Conservation (phyloP, 2,888 invertebrate species). For the Tipula vernalis region DNA sequence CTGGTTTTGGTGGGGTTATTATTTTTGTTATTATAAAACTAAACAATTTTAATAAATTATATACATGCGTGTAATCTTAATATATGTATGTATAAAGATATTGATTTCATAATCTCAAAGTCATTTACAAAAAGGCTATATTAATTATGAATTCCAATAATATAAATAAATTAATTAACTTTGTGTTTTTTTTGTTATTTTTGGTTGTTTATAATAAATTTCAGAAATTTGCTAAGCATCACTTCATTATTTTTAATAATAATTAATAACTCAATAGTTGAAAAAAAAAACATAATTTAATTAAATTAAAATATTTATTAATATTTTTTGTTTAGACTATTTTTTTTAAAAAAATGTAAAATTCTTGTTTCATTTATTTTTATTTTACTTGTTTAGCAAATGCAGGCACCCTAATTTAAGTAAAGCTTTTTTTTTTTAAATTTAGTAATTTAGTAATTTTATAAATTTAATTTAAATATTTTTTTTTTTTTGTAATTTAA, state of each 20-base stretch:
- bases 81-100: neutral
- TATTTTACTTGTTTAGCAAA: conserved; percentile 27
- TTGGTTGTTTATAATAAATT: neutral
- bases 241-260: neutral
- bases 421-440: conserved; percentile 9
- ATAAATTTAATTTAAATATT: neutral
- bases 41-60: neutral
- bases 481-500: neutral
- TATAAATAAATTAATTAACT: neutral
- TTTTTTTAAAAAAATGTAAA: neutral
- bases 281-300: neutral
- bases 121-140: neutral
- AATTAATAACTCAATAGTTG: neutral
- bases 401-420: conserved; percentile 36
- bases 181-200: too few species aligned
- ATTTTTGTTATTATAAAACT: neutral
- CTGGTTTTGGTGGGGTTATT: neutral
- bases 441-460: neutral
- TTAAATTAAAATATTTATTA: neutral
- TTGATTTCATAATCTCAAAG: neutral
- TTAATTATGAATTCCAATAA: neutral
- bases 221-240: neutral
- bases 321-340: neutral
- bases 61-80: neutral
- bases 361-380: neutral